Conservation (phyloP, 2,797 vertebrate species). For the Chromis chromis region DNA sequence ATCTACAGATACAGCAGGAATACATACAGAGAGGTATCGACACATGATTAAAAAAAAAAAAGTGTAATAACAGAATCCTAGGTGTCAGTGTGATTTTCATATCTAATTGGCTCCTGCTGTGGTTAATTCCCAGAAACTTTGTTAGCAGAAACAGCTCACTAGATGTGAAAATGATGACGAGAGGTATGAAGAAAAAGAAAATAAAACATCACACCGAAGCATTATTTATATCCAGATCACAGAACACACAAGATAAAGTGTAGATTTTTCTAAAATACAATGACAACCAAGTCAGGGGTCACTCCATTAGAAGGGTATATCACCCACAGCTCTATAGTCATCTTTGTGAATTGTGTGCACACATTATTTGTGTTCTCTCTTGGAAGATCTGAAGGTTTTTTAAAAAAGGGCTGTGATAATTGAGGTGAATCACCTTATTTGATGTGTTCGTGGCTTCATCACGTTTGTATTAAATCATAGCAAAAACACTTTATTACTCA, state of each 20-base stretch:
- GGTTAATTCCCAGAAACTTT: slow-evolving; percentile 32
- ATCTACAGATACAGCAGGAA: neutral
- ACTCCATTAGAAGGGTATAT: neutral
- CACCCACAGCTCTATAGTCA: neutral
- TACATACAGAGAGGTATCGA: neutral
- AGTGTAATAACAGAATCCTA: neutral
- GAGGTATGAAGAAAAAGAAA: neutral
- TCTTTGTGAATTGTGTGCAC: neutral
- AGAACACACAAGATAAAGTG: slow-evolving; percentile 10
- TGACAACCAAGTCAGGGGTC: neutral
- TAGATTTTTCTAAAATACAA: neutral
- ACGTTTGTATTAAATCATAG: slow-evolving; percentile 7
- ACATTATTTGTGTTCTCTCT: neutral
- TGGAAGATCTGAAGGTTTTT: neutral
- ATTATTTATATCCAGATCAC: slow-evolving; percentile 31
- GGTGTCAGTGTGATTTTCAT: slow-evolving; percentile 23
- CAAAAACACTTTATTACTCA: neutral
- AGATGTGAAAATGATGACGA: slow-evolving; percentile 37
- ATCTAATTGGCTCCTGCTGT: slow-evolving; percentile 44
- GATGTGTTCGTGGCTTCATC: slow-evolving; percentile 2
- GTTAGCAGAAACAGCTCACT: slow-evolving; percentile 30
- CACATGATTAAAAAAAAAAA: too few relatives aligned
- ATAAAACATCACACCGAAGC: neutral
- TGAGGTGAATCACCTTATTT: neutral
- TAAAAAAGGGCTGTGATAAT: neutral